Evolutionary conservation across 1,140 invertebrate species (phyloP), one percentile per base, ranked within the genome.

Genomic region (Ceratina japonica): DNA sequence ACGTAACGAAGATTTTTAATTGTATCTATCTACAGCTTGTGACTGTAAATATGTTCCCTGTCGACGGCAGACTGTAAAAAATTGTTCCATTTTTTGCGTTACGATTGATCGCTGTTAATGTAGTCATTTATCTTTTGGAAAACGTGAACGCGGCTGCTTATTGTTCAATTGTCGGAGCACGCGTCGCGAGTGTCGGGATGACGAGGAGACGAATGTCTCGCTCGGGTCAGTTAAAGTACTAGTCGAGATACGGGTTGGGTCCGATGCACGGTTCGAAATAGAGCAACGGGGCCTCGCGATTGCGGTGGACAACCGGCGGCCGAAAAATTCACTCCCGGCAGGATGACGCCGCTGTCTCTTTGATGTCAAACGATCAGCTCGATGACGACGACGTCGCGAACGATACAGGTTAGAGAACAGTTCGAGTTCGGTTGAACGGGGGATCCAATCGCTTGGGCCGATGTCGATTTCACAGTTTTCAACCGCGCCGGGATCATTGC

Each of bases 321-420:
- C 24, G 20, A 61, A 49, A 68, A 51, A 61, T 75, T 66, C 52
- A 49, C 37, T 37, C 31, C 59, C 31, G 27, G 31, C 74, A 78
- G 18, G 61, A 78, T 78, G 75, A 54, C 51, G 51, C 75, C 16
- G 31, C 59, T 18, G 69, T 20, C 69, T 37, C 63, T 78, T 78
- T 78, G 75, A 78, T 78, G 75, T 78, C 75, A 63, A 72, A 72
- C 68, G 68, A 78, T 71, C 75, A 64, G 63, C 16, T 22, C 27
- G 56, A 74, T 64, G 72, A 75, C 51, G 64, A 13, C 37, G 3
- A 13, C 37, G 7, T 16, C 63, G 63, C 58, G 72, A 68, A 80
- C 63, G 78, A 54, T 52, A 75, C 73, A 80, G 78, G 78, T 80
- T 80, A 75, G 68, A 22, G 27, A 1, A 44, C 3, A n/a, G n/a